Evolutionary conservation across 2,888 invertebrate species (phyloP).

Genomic region (Eurytoma adleriae): DNA sequence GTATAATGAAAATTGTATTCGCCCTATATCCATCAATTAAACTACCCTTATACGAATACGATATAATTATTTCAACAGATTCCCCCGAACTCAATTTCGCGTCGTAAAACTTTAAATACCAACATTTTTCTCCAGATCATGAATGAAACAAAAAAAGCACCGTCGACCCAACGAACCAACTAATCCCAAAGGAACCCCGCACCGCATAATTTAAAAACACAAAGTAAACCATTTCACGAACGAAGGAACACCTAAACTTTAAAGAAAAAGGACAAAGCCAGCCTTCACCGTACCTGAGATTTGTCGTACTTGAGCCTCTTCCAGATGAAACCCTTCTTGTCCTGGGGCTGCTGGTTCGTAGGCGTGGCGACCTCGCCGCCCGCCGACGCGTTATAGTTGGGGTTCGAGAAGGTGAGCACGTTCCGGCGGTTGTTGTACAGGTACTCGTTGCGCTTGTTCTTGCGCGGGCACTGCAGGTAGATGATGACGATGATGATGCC

Average conservation of each 20-base stretch:
- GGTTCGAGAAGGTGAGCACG: conserved; percentile 92
- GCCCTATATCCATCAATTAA: too few species aligned
- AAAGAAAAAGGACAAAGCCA: background rate
- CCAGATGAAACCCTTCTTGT: conserved; percentile 82
- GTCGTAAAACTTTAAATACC: too few species aligned
- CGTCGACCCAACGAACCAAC: too few species aligned
- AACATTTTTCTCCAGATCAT: too few species aligned
- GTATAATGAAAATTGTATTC: too few species aligned
- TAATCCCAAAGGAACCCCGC: too few species aligned
- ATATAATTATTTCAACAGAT: too few species aligned
- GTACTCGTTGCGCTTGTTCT: conserved; percentile 77
- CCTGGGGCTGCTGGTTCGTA: conserved; percentile 67
- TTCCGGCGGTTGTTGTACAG: conserved; percentile 81
- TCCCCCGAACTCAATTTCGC: too few species aligned
- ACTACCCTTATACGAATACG: too few species aligned
- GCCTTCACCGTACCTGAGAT: conserved; percentile 79
- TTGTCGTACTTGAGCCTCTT: conserved; percentile 88
- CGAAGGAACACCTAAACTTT: conserved; percentile 3
- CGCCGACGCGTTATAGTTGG: conserved; percentile 84
- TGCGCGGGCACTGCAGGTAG: conserved; percentile 76
- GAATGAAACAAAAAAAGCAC: too few species aligned
- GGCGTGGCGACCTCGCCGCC: conserved; percentile 69
- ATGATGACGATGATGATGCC: conserved; percentile 69
- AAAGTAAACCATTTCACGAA: background rate
- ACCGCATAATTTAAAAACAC: too few species aligned